These are phyloP conservation scores for Dipodomys stephensi DNA, from an alignment of 2,113 vertebrate species.

Conservation along the genomic window DNA sequence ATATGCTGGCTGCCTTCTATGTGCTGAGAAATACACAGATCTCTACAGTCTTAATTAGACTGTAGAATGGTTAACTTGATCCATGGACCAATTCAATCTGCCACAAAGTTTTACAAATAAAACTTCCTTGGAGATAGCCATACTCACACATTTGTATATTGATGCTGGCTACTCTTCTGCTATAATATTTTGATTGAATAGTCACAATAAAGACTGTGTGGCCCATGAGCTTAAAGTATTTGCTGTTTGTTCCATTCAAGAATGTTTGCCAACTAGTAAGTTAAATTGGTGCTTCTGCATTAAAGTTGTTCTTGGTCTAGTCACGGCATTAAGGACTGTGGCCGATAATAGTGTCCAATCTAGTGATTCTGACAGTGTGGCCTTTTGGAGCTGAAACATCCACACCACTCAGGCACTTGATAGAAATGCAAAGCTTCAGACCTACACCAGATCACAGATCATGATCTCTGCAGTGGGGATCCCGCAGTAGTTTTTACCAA, in stretches of 20 bases:
- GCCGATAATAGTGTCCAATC: neutral
- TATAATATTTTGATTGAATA: neutral
- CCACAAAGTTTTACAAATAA: neutral
- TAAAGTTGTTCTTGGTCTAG: neutral
- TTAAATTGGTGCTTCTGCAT: neutral
- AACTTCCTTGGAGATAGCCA: neutral
- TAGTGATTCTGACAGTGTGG: neutral
- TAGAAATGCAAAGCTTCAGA: neutral
- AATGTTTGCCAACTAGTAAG: neutral
- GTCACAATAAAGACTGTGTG: neutral
- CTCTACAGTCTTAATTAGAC: neutral
- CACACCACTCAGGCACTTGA: neutral
- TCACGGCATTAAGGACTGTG: neutral
- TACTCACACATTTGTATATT: neutral
- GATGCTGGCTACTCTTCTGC: neutral
- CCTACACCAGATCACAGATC: neutral
- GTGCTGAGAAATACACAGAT: neutral
- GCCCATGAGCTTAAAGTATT: neutral
- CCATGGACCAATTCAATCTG: neutral
- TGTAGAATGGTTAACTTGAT: neutral
- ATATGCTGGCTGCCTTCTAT: neutral
- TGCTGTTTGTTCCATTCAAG: neutral
- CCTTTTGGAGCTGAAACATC: neutral
- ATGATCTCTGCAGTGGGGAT: neutral
- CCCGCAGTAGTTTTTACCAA: neutral